These are phyloP conservation scores for Eutrigla gurnardus DNA, from an alignment of 2,797 vertebrate genomes.

Conservation along the genomic window DNA sequence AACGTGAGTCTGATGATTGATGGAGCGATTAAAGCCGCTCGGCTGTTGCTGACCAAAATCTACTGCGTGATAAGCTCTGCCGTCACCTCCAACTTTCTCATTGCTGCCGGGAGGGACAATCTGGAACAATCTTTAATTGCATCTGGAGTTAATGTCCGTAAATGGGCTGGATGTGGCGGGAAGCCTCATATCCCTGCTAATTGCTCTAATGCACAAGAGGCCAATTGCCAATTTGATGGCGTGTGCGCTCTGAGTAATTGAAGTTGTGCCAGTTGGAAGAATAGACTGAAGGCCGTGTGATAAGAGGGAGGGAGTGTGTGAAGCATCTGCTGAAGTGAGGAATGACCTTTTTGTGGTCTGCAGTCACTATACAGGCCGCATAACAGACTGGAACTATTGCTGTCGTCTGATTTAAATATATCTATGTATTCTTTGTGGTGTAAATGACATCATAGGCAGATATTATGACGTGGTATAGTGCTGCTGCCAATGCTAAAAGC, in stretches of 20 bases:
- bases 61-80: constrained; percentile 26
- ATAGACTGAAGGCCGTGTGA: constrained; percentile 58
- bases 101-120: constrained; percentile 41
- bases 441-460: background rate
- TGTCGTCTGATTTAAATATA: background rate
- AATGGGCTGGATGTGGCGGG: constrained; percentile 74
- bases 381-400: background rate
- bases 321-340: constrained; percentile 42
- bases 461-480: background rate
- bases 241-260: constrained; percentile 69
- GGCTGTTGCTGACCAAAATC: constrained; percentile 16
- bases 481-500: background rate
- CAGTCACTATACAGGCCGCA: constrained; percentile 5
- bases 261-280: constrained; percentile 71
- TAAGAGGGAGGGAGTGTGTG: constrained; percentile 5
- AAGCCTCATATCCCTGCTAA: constrained; percentile 79
- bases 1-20: constrained; percentile 23
- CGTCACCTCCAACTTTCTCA: constrained; percentile 45
- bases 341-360: constrained; percentile 51
- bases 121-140: constrained; percentile 77
- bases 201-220: constrained; percentile 79
- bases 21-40: background rate
- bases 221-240: constrained; percentile 77
- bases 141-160: constrained; percentile 73
- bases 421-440: background rate